Evolutionary conservation across 2,113 vertebrate species (phyloP).

Genomic region (Hemiscyllium ocellatum): DNA sequence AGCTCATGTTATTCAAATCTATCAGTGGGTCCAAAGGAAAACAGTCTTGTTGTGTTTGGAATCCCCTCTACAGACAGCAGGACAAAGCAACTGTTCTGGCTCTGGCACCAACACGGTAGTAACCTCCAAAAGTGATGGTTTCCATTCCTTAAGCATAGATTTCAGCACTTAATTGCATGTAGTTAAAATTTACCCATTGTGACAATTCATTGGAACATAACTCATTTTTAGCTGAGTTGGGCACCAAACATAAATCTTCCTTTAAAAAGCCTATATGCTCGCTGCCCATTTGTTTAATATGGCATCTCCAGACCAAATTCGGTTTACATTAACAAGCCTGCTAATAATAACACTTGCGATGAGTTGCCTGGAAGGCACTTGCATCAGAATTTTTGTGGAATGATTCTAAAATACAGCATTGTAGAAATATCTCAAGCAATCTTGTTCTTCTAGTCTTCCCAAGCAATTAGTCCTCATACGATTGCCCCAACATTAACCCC

Average conservation of each 20-base stretch:
- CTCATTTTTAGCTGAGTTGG: not conserved
- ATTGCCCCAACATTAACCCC: not conserved
- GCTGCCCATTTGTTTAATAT: not conserved
- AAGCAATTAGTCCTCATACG: not conserved
- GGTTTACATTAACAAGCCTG: not conserved
- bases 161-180: not conserved
- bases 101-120: not conserved
- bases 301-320: not conserved
- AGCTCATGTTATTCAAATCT: not conserved
- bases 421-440: not conserved
- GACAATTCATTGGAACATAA: not conserved
- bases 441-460: not conserved
- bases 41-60: not conserved
- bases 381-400: not conserved
- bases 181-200: not conserved
- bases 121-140: not conserved
- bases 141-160: not conserved
- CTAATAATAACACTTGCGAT: not conserved
- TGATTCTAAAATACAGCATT: not conserved
- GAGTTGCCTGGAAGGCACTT: not conserved
- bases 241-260: not conserved
- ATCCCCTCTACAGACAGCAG: not conserved
- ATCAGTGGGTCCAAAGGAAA: constrained; percentile 7
- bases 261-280: not conserved
- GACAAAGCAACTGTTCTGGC: not conserved